phyloP scores from a whole-genome alignment of 2,113 vertebrate species.

The Butorides virescens region DNA sequence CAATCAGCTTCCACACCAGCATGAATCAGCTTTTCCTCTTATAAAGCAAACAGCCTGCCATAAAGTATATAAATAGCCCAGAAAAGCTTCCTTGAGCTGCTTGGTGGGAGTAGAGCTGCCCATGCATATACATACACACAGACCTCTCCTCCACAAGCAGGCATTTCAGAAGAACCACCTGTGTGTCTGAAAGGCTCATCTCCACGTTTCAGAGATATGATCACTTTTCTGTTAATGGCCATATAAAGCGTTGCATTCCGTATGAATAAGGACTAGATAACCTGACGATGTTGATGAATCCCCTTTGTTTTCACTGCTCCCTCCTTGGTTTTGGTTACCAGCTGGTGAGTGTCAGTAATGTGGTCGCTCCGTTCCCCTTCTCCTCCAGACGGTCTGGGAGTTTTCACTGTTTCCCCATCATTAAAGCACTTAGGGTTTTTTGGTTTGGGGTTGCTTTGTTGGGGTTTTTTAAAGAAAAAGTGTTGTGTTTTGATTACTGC shows the following conservation, averaged over 20 bases:
- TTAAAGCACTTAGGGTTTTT: not conserved
- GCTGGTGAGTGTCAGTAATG: not conserved
- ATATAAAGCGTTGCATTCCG: not conserved
- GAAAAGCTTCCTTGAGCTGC: conserved; percentile 4
- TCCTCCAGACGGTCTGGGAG: not conserved
- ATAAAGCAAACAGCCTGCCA: not conserved
- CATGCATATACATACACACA: not conserved
- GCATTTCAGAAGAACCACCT: not conserved
- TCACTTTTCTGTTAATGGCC: not conserved
- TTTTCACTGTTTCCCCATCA: not conserved
- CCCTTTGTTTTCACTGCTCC: not conserved
- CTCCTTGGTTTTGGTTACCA: not conserved
- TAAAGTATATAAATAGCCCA: conserved; percentile 2
- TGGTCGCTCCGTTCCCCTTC: not conserved
- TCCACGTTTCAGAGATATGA: not conserved
- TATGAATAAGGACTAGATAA: not conserved
- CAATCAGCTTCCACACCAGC: conserved; percentile 22
- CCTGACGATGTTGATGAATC: not conserved
- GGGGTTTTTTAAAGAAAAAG: not conserved
- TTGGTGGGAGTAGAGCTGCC: not conserved
- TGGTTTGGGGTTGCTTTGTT: not conserved
- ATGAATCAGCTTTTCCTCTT: conserved; percentile 45
- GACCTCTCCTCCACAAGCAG: not conserved
- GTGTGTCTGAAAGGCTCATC: not conserved
- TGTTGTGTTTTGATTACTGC: not conserved